These are phyloP conservation scores for Myiopsitta monachus DNA, from an alignment of 2,113 vertebrate species.

Conservation along the genomic window DNA sequence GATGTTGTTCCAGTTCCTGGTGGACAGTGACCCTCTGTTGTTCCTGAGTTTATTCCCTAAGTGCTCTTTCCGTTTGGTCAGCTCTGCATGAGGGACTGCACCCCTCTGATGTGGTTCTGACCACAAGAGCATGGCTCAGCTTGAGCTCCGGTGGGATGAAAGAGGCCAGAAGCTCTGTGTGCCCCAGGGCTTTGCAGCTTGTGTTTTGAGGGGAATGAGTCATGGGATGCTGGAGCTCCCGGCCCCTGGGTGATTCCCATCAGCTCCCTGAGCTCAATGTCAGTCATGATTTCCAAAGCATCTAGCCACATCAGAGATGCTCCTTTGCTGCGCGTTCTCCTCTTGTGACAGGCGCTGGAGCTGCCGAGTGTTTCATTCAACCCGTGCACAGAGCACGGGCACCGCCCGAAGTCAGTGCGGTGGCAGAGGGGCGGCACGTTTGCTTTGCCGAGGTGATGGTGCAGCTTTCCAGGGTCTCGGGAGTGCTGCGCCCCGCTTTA, in stretches of 20 bases:
- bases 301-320: neutral
- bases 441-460: neutral
- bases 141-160: neutral
- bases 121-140: neutral
- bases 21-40: neutral
- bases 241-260: neutral
- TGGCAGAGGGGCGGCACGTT: accelerated
- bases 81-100: neutral
- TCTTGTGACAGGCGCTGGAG: neutral
- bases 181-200: neutral
- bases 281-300: neutral
- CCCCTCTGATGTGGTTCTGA: neutral
- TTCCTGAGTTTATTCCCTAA: neutral
- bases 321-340: neutral
- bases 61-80: neutral
- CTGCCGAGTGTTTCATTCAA: neutral
- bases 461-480: neutral
- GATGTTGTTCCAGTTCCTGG: neutral
- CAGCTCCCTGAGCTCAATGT: neutral
- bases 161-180: neutral
- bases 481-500: neutral
- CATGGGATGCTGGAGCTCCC: neutral
- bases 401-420: accelerated
- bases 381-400: accelerated
- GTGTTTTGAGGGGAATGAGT: neutral